Percentiles rank a stretch among this genome's conserved stretches.
Evolutionary conservation across 2,797 vertebrate species (phyloP).

Genomic region (Sebastes itinus): DNA sequence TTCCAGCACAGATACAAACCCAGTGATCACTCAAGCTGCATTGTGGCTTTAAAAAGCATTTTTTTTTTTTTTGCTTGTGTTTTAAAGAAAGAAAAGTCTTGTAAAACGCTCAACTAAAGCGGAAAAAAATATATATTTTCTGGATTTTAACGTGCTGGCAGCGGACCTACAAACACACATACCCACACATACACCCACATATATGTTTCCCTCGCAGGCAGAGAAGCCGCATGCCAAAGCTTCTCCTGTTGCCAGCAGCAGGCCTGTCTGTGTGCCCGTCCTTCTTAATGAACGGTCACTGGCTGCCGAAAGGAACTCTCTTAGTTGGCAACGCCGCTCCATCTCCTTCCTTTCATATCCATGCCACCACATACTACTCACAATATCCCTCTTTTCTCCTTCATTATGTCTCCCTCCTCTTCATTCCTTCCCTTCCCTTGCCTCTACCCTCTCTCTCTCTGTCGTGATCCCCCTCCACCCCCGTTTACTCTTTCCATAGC

Average conservation of each 20-base stretch:
- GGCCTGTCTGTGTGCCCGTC: conserved; percentile 88
- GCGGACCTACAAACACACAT: conserved; percentile 26
- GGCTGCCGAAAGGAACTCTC: conserved; percentile 63
- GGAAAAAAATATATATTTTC: neutral
- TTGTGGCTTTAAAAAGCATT: neutral
- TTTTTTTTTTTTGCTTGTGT: neutral
- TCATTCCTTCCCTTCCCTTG: conserved; percentile 1
- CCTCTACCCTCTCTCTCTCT: neutral
- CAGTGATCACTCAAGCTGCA: conserved; percentile 20
- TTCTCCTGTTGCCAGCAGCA: conserved; percentile 91
- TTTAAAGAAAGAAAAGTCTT: conserved; percentile 26
- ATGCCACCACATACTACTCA: conserved; percentile 34
- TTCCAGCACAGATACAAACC: conserved; percentile 44
- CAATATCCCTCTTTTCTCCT: conserved; percentile 57
- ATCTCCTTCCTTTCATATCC: conserved; percentile 57
- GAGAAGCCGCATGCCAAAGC: conserved; percentile 53
- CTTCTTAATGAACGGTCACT: conserved; percentile 66
- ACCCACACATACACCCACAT: conserved; percentile 65
- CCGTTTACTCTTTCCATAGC: conserved; percentile 78
- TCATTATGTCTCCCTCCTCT: conserved; percentile 46
- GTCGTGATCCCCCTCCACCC: conserved; percentile 47
- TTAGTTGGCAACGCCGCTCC: conserved; percentile 52
- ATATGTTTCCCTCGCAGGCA: conserved; percentile 55
- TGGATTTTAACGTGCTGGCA: conserved; percentile 40
- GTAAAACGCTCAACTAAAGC: conserved; percentile 4